phyloP scores from a whole-genome alignment of 2,113 vertebrate species.

The Colistium nudipinnis region DNA sequence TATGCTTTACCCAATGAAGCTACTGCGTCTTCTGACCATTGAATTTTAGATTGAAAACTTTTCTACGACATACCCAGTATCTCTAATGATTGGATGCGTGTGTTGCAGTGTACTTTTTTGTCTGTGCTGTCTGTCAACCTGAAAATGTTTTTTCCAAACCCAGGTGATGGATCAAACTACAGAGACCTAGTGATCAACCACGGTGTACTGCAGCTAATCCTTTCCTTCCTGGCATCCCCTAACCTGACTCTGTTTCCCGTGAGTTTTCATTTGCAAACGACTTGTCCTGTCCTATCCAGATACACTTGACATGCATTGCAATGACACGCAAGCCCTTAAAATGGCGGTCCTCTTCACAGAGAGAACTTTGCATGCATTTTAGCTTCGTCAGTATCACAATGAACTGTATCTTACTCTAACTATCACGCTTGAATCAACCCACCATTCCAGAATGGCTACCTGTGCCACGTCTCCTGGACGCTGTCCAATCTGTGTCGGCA shows the following conservation, averaged over 20 bases:
- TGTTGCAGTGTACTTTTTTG: background rate
- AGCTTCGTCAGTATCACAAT: background rate
- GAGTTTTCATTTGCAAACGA: conserved; percentile 68
- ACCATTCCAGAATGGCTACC: conserved; percentile 81
- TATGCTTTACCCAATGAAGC: no score
- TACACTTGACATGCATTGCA: background rate
- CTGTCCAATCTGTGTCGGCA: conserved; percentile 94
- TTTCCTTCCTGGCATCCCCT: conserved; percentile 84
- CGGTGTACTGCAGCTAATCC: conserved; percentile 85
- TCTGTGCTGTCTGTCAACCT: background rate
- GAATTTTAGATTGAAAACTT: no score
- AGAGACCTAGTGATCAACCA: conserved; percentile 93
- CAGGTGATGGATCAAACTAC: conserved; percentile 90
- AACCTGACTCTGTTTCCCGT: conserved; percentile 88
- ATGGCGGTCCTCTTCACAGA: background rate
- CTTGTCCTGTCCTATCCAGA: background rate
- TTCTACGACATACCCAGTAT: no score
- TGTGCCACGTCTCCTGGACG: conserved; percentile 91
- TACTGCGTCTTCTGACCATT: no score
- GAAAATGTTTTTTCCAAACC: background rate
- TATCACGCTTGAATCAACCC: background rate
- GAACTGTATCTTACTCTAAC: background rate
- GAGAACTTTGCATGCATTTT: background rate
- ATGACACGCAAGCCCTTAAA: no score
- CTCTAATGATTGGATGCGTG: no score